Evolutionary conservation across 2,888 invertebrate genomes (phyloP).

Genomic region (Dicyrtomina minuta): DNA sequence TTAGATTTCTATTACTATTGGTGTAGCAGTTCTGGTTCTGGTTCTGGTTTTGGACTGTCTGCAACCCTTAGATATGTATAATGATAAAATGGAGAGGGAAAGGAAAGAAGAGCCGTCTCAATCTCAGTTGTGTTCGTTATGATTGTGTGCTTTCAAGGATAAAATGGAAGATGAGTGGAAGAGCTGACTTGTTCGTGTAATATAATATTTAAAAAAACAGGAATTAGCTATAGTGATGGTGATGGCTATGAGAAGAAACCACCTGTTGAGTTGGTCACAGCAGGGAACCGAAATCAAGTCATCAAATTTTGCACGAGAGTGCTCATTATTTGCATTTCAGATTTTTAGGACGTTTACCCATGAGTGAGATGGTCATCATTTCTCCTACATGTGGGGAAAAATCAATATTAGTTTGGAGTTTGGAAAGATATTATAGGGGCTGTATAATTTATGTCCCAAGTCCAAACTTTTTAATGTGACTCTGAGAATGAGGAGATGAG

Average conservation of each 20-base stretch:
- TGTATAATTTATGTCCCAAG: too few relatives aligned
- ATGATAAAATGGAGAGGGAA: neutral
- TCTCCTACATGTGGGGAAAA: too few relatives aligned
- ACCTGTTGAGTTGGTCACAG: constrained; percentile 51
- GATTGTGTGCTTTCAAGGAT: constrained; percentile 28
- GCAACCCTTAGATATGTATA: too few relatives aligned
- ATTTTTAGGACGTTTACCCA: constrained; percentile 33
- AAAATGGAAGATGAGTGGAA: constrained; percentile 29
- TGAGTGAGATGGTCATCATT: neutral
- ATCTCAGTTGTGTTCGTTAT: constrained; percentile 28
- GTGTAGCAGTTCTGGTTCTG: too few relatives aligned
- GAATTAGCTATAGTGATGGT: constrained; percentile 17
- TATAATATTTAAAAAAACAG: too few relatives aligned
- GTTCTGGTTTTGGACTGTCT: neutral
- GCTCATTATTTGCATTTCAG: constrained; percentile 39
- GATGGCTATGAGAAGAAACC: constrained; percentile 40
- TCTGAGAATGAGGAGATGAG: too few relatives aligned
- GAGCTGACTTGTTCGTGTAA: constrained; percentile 8
- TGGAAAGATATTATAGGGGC: too few relatives aligned
- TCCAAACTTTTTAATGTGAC: too few relatives aligned
- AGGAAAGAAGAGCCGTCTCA: constrained; percentile 13
- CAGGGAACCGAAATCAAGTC: constrained; percentile 53
- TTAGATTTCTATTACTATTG: too few relatives aligned
- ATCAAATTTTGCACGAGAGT: constrained; percentile 53
- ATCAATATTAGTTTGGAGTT: too few relatives aligned